phyloP scores from a whole-genome alignment of 2,888 invertebrate species.

The Machimus atricapillus region DNA sequence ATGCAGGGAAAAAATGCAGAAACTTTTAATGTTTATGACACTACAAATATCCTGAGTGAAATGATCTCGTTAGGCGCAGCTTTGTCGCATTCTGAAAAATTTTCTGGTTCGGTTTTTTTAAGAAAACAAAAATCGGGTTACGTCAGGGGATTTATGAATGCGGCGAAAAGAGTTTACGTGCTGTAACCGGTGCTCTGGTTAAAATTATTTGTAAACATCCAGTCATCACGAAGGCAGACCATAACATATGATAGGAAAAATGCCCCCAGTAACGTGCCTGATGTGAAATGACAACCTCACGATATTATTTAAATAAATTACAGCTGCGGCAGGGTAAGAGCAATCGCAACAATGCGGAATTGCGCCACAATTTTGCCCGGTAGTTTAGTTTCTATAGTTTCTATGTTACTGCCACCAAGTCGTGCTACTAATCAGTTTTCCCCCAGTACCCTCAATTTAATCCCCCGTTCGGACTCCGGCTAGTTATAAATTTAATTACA shows the following conservation, averaged over 20 bases:
- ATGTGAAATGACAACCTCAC: not conserved
- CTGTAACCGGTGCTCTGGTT: not conserved
- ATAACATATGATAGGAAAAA: not conserved
- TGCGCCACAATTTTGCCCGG: not conserved
- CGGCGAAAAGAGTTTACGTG: not conserved
- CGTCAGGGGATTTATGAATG: not conserved
- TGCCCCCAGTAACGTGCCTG: not conserved
- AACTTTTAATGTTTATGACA: not conserved
- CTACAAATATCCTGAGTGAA: not conserved
- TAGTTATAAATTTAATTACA: not conserved
- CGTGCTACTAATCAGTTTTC: not conserved
- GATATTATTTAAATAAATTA: not conserved
- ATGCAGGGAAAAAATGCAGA: not conserved
- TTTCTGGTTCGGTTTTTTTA: not conserved
- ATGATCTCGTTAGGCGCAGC: not conserved
- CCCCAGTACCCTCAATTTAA: not conserved
- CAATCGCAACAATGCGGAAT: not conserved
- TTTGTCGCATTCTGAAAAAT: not conserved
- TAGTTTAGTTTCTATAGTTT: too few relatives aligned
- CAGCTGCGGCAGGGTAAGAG: not conserved
- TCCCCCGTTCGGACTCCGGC: not conserved
- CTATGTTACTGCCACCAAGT: not conserved
- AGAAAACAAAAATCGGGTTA: not conserved
- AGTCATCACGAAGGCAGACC: not conserved
- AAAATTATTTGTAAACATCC: not conserved